A percentile compares a stretch with the other conserved stretches of the same genome.
phyloP scores from a whole-genome alignment of 2,113 vertebrate genomes.

The Acrocephalus kingi region DNA sequence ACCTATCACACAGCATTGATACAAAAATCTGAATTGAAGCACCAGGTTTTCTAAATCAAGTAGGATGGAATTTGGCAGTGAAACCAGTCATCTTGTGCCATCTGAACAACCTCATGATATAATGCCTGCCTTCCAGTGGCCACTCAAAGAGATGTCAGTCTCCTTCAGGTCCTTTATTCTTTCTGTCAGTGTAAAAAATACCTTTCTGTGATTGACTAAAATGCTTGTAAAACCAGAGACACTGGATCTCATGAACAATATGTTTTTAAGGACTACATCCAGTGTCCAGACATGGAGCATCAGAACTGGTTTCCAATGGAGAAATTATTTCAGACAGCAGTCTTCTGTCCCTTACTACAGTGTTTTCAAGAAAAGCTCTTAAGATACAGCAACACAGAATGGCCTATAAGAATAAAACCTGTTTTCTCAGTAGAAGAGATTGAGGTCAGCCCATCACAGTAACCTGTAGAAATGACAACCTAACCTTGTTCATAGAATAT shows the following conservation, averaged over 20 bases:
- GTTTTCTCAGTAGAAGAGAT: not conserved
- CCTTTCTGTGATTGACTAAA: not conserved
- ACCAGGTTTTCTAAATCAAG: not conserved
- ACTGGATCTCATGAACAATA: not conserved
- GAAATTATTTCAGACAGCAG: not conserved
- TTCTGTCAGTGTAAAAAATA: not conserved
- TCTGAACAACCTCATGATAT: not conserved
- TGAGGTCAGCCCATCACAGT: not conserved
- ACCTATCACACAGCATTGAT: not conserved
- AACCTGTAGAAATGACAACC: not conserved
- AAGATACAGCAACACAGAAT: not conserved
- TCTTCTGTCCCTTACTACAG: not conserved
- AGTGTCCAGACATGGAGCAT: not conserved
- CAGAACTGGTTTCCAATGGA: not conserved
- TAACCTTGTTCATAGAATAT: not conserved
- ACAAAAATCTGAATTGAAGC: not conserved
- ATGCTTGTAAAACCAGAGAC: not conserved
- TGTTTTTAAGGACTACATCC: not conserved
- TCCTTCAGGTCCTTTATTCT: not conserved
- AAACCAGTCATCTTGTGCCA: not conserved
- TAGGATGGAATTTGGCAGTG: not conserved
- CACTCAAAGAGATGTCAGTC: not conserved
- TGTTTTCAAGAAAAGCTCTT: not conserved
- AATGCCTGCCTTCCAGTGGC: not conserved
- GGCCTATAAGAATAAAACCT: not conserved